Evolutionary conservation across 2,113 vertebrate genomes (phyloP).

Genomic region (Leucopsar rothschildi): DNA sequence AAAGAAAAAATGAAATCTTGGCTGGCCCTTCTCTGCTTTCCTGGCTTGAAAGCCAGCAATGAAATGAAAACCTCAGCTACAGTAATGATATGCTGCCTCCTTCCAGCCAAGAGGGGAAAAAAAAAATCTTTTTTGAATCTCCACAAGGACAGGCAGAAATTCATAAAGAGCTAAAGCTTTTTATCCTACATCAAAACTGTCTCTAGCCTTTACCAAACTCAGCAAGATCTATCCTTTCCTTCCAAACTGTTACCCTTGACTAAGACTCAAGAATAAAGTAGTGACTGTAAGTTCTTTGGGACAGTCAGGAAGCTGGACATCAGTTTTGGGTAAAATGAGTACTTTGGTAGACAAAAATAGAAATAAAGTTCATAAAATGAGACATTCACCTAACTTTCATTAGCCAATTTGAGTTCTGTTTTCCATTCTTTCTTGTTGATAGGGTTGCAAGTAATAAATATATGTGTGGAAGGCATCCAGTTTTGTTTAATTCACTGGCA

Average conservation of each 20-base stretch:
- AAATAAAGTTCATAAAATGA: neutral
- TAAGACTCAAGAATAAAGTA: neutral
- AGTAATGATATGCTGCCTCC: neutral
- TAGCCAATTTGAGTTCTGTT: neutral
- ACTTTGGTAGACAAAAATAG: neutral
- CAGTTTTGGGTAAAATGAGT: neutral
- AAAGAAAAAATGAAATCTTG: neutral
- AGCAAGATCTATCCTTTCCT: neutral
- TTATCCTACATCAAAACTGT: neutral
- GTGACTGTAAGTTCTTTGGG: neutral
- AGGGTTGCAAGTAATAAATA: constrained; percentile 2
- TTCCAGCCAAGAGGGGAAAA: neutral
- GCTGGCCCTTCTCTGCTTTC: neutral
- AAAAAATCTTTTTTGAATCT: neutral
- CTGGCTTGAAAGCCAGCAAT: neutral
- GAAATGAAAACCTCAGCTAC: neutral
- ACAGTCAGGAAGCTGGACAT: neutral
- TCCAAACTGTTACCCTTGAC: neutral
- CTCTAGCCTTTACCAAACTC: neutral
- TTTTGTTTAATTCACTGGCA: constrained; percentile 30
- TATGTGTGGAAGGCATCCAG: constrained; percentile 21
- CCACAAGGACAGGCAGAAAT: neutral
- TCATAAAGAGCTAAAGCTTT: neutral
- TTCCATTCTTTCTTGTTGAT: neutral
- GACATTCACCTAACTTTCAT: neutral